phyloP scores from a whole-genome alignment of 2,888 invertebrate genomes.

The Romanomermis culicivorax region DNA sequence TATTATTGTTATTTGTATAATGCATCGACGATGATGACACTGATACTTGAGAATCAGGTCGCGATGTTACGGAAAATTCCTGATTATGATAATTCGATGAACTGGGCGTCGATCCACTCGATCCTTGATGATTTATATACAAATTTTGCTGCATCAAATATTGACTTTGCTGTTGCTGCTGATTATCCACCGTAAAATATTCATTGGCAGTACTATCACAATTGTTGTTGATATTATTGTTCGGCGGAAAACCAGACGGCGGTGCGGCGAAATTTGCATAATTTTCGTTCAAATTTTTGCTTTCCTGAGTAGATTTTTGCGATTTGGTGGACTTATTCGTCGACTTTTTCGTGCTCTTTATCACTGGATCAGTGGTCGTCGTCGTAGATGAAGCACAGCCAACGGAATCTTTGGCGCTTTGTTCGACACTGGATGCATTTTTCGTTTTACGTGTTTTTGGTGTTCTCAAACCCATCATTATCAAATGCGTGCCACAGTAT shows the following conservation, averaged over 20 bases:
- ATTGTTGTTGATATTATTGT: background rate
- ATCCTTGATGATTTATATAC: too few relatives aligned
- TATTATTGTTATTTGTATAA: too few relatives aligned
- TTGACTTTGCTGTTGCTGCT: too few relatives aligned
- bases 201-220: background rate
- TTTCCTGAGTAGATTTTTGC: background rate
- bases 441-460: constrained; percentile 15
- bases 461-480: constrained; percentile 18
- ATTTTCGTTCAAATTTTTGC: background rate
- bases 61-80: too few relatives aligned
- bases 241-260: background rate
- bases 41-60: background rate
- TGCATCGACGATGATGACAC: background rate
- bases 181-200: background rate
- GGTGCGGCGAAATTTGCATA: background rate
- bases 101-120: too few relatives aligned
- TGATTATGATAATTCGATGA: too few relatives aligned
- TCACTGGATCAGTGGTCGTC: background rate
- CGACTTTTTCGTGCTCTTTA: background rate
- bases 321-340: background rate
- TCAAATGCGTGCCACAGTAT: constrained; percentile 22
- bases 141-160: too few relatives aligned
- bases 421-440: background rate
- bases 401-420: too few relatives aligned
- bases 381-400: background rate